Base-by-base conservation (phyloP, 2,113 vertebrate species). In the Cyprinodon tularosa region DNA sequence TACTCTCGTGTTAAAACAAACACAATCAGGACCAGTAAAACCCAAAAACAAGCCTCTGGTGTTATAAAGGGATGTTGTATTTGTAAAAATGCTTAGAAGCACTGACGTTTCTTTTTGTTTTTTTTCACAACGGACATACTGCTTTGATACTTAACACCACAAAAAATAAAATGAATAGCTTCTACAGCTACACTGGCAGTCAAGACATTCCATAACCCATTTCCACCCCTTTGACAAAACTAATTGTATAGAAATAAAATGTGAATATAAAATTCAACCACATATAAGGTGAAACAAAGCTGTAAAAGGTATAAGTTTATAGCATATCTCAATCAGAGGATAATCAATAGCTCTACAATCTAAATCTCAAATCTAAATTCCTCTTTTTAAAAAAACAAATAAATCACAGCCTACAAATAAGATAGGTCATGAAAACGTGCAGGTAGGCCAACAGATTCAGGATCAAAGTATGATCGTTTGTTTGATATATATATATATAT, bases 221-320 rank as follows among this genome's bases (percentile, higher is more conserved):
- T 69, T 78, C 65, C 62, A 12, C 14, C 37, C 61, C 10, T 63
- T 67, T 73, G 64, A 76, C 75, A 62, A 40, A 62, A 63, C 39
- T 17, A 53, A 14, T 44, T 48, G 65, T 29, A 20, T 57, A n/a
- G 17, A 57, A 63, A 86, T 62, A 3, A 74, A 6, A 68, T 3
- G 42, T 68, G 60, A 38, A 17, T 66, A 60, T 10, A n/a, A n/a
- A 57, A 9, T 57, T n/a, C 50, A 69, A 68, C 74, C 62, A 81
- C 74, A 83, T 68, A 44, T 69, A 61, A 29, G 61, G 5, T 4
- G 50, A 81, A 45, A 68, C 0, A 47, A 38, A 12, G 29, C 5
- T 53, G 12, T 66, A 62, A 1, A 44, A 10, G 0, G 50, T 9
- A 57, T 57, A 9, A 42, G 42, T 42, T 42, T 42, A 42, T 9